A percentile compares a stretch with the other conserved stretches of the same genome.
Evolutionary conservation across 1,140 invertebrate genomes (phyloP).

Genomic region (Pseudomyrmex sp.): DNA sequence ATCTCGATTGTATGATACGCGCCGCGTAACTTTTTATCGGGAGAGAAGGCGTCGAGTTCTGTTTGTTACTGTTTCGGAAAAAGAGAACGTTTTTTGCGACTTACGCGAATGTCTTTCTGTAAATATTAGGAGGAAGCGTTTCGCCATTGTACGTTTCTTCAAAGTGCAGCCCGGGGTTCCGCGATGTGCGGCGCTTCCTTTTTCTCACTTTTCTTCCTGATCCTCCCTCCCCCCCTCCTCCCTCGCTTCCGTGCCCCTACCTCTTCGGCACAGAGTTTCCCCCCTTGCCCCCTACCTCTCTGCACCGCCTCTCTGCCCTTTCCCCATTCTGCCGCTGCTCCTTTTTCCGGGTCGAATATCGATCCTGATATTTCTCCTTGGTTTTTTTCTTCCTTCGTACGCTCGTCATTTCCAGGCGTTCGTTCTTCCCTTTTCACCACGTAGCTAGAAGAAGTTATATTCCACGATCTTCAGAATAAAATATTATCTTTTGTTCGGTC

Average conservation of each 20-base stretch:
- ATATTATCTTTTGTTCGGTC: constrained; percentile 59
- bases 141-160: constrained; percentile 73
- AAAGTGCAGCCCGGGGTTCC: constrained; percentile 70
- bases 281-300: constrained; percentile 13
- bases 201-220: constrained; percentile 73
- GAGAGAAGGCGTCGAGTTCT: constrained; percentile 34
- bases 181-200: constrained; percentile 71
- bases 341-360: constrained; percentile 76
- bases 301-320: constrained; percentile 29
- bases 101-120: constrained; percentile 64
- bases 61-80: constrained; percentile 55
- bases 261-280: constrained; percentile 46
- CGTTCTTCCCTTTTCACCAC: constrained; percentile 68
- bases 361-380: constrained; percentile 75
- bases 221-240: not conserved
- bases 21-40: not conserved
- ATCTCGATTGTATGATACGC: constrained; percentile 1
- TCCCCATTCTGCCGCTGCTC: constrained; percentile 67
- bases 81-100: constrained; percentile 39
- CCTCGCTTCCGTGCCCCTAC: constrained; percentile 2
- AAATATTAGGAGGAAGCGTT: constrained; percentile 70
- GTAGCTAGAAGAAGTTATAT: constrained; percentile 72
- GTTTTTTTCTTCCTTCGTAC: constrained; percentile 71
- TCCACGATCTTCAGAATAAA: constrained; percentile 68
- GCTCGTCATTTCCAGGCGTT: constrained; percentile 74